Conservation (phyloP, 2,113 vertebrate genomes). For the Oplegnathus fasciatus region DNA sequence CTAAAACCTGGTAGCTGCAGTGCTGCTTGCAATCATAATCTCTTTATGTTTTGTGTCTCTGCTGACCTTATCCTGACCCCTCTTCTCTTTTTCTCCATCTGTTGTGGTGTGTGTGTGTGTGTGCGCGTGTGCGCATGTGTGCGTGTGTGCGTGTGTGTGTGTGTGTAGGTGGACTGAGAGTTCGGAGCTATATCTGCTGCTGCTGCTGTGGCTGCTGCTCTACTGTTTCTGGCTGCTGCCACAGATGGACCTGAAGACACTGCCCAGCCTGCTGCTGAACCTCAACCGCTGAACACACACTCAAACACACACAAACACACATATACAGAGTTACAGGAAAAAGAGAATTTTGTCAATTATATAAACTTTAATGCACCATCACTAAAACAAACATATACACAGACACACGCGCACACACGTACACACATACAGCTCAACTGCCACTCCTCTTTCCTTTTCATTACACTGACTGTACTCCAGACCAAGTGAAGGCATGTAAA, state of each 20-base stretch:
- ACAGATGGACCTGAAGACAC: conserved; percentile 85
- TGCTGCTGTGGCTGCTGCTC: conserved; percentile 92
- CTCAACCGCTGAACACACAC: conserved; percentile 65
- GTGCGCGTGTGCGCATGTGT: conserved; percentile 22
- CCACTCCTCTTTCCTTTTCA: conserved; percentile 33
- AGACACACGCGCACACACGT: too few relatives aligned
- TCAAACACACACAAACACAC: neutral
- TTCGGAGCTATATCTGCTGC: conserved; percentile 86
- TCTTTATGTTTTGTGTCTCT: neutral
- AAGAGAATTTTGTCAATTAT: neutral
- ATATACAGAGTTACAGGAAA: neutral
- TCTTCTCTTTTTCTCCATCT: too few relatives aligned
- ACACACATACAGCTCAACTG: conserved; percentile 39
- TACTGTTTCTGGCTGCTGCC: conserved; percentile 94
- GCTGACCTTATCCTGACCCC: neutral
- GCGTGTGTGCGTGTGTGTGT: conserved; percentile 28
- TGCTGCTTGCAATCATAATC: neutral
- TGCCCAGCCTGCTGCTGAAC: conserved; percentile 80
- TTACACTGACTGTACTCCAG: conserved; percentile 19
- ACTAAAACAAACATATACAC: conserved; percentile 2
- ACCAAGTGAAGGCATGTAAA: conserved; percentile 56
- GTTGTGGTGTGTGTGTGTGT: neutral
- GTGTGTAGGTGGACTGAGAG: conserved; percentile 40
- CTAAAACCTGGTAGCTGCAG: neutral
- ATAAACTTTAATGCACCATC: neutral